A percentile compares a stretch with the other conserved stretches of the same genome.
phyloP scores from a whole-genome alignment of 1,140 invertebrate species.

The Rhynchophorus ferrugineus region DNA sequence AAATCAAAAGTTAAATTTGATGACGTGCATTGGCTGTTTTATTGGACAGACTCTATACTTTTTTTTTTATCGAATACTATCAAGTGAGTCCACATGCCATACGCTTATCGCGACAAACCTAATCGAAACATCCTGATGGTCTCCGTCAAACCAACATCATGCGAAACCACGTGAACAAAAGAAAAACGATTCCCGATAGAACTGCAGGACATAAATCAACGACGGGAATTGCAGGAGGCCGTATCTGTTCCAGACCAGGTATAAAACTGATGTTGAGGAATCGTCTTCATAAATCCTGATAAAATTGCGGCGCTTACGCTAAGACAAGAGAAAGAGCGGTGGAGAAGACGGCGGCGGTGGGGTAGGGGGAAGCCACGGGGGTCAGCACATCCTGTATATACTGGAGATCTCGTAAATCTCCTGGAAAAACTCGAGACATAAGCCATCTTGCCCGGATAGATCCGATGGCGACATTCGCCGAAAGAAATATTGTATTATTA shows the following conservation, averaged over 20 bases:
- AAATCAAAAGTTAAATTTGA: too few species aligned
- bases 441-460: slow-evolving; percentile 24
- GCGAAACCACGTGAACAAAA: too few species aligned
- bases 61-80: too few species aligned
- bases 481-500: slow-evolving; percentile 26
- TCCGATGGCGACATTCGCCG: slow-evolving; percentile 16
- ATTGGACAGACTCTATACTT: too few species aligned
- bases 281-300: slow-evolving; percentile 16
- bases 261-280: slow-evolving; percentile 16
- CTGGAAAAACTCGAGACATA: slow-evolving; percentile 17
- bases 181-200: too few species aligned
- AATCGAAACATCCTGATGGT: too few species aligned
- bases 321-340: background rate
- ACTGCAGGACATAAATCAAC: background rate
- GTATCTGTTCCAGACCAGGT: slow-evolving; percentile 1
- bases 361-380: background rate
- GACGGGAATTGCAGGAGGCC: background rate
- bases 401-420: slow-evolving; percentile 20
- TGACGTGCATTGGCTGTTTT: too few species aligned
- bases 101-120: too few species aligned
- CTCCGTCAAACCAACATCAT: too few species aligned
- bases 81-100: too few species aligned
- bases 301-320: slow-evolving; percentile 13
- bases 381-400: slow-evolving; percentile 19
- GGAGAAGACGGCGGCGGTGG: background rate